Evolutionary conservation across 2,888 invertebrate genomes (phyloP).

Genomic region (Hypercompe scribonia): DNA sequence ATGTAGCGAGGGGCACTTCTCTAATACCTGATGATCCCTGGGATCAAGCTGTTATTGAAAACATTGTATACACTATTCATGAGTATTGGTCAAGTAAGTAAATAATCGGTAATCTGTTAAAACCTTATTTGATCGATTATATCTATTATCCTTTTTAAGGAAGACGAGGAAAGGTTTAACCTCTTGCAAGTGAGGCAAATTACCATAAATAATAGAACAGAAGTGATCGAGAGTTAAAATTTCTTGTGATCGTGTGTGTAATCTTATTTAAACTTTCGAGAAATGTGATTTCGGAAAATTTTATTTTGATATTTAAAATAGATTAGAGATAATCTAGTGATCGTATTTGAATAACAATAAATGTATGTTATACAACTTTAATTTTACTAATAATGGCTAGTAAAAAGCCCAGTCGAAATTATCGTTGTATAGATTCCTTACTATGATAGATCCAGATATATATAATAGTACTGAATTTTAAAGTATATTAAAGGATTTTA

Average conservation of each 20-base stretch:
- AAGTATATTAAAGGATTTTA: background rate
- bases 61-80: slow-evolving; percentile 76
- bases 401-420: background rate
- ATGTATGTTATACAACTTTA: background rate
- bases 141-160: background rate
- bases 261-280: too few species aligned
- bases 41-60: slow-evolving; percentile 81
- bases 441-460: background rate
- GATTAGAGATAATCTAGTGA: too few species aligned
- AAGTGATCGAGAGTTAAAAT: background rate
- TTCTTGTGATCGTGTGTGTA: too few species aligned
- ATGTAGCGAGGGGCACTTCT: slow-evolving; percentile 78
- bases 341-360: too few species aligned
- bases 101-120: background rate
- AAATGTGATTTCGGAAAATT: too few species aligned
- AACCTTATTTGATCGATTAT: background rate
- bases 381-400: too few species aligned
- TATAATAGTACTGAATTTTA: too few species aligned
- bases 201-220: background rate
- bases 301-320: too few species aligned
- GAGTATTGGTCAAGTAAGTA: slow-evolving; percentile 81
- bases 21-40: slow-evolving; percentile 80
- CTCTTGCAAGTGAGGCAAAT: background rate
- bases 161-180: background rate
- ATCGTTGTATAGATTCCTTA: background rate